Conservation (phyloP, 2,113 vertebrate species). For the Carassius carassius region DNA sequence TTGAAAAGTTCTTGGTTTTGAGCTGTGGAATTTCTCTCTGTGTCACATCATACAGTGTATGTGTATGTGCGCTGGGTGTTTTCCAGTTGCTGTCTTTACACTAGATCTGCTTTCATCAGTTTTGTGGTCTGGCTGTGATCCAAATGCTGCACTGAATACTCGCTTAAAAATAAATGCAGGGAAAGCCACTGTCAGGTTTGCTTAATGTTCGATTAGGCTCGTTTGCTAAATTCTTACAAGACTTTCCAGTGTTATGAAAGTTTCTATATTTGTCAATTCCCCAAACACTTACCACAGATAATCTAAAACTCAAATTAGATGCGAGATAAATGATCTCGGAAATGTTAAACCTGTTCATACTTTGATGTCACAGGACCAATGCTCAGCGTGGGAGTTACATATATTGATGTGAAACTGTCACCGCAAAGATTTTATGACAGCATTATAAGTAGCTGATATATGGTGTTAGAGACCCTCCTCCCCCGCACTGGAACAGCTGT, state of each 20-base stretch:
- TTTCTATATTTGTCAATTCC: background rate
- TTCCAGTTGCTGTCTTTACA: background rate
- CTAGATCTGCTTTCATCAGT: background rate
- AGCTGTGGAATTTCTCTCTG: background rate
- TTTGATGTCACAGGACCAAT: background rate
- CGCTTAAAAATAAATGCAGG: background rate
- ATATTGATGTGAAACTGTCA: background rate
- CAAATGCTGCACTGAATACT: background rate
- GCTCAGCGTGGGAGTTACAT: background rate
- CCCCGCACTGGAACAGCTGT: background rate
- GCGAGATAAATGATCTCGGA: background rate
- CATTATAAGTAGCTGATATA: slow-evolving; percentile 17
- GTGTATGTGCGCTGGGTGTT: background rate
- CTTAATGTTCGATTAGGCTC: background rate
- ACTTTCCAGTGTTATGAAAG: background rate
- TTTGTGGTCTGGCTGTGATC: background rate
- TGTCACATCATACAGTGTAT: background rate
- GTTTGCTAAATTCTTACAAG: background rate
- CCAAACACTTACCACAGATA: background rate
- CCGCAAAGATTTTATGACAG: background rate
- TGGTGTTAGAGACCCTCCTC: background rate
- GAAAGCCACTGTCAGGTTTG: background rate
- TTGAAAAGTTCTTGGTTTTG: background rate
- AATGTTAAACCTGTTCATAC: background rate
- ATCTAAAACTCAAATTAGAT: background rate